Evolutionary conservation across 2,888 invertebrate species (phyloP).

Genomic region (Thymelicus acteon): DNA sequence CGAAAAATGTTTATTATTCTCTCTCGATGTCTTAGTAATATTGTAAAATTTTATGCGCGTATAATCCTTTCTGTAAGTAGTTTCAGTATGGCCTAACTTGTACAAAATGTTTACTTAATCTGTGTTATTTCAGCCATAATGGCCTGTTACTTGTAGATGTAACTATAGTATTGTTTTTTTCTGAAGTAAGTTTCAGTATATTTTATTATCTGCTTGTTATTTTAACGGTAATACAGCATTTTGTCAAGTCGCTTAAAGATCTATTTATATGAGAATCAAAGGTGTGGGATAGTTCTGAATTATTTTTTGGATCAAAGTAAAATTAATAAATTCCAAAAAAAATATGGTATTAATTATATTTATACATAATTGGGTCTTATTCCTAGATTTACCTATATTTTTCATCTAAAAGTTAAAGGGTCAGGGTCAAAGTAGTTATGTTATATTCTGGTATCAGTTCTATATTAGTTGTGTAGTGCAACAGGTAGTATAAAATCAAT

Average conservation of each 20-base stretch:
- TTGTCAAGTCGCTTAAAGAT: background rate
- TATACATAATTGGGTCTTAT: too few species aligned
- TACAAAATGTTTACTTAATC: constrained; percentile 17
- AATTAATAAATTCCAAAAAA: too few species aligned
- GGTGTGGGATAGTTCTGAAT: too few species aligned
- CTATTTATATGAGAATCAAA: too few species aligned
- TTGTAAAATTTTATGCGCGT: constrained; percentile 8
- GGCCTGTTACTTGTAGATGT: background rate
- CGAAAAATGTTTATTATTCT: background rate
- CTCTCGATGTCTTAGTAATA: constrained; percentile 5
- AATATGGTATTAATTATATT: too few species aligned
- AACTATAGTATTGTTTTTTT: background rate
- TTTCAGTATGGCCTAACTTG: constrained; percentile 65
- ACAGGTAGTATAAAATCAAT: constrained; percentile 14
- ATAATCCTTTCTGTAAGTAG: constrained; percentile 53
- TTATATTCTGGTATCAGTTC: background rate
- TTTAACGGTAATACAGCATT: background rate
- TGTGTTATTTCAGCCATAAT: background rate
- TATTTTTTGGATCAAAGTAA: too few species aligned
- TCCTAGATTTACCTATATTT: background rate
- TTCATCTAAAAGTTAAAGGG: background rate
- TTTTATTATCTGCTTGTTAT: background rate
- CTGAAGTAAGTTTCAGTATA: background rate
- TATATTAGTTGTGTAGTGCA: background rate
- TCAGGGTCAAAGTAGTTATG: background rate